Evolutionary conservation across 1,140 invertebrate genomes (phyloP).

Genomic region (Sycophaga agraensis): DNA sequence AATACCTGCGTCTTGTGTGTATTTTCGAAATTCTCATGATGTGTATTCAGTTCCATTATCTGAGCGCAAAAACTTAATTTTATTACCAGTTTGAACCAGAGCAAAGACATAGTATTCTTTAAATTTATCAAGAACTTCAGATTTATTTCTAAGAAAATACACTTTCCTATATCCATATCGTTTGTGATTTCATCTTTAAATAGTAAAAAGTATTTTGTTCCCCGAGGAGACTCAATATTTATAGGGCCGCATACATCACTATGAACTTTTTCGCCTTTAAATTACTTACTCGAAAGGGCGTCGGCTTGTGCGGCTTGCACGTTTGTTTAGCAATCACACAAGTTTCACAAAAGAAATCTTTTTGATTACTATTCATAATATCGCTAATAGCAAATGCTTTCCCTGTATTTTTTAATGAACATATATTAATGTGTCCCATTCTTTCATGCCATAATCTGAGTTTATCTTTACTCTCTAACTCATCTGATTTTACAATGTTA

Average conservation of each 20-base stretch:
- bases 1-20: slow-evolving; percentile 17
- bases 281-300: not conserved
- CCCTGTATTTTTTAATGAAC: not conserved
- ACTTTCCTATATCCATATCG: not conserved
- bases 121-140: slow-evolving; percentile 42
- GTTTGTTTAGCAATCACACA: not conserved
- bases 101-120: slow-evolving; percentile 28
- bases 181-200: not conserved
- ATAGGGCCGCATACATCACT: slow-evolving; percentile 33
- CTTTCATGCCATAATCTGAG: slow-evolving; percentile 4
- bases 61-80: slow-evolving; percentile 32
- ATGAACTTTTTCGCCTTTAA: slow-evolving; percentile 3
- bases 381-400: not conserved
- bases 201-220: slow-evolving; percentile 19
- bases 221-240: slow-evolving; percentile 21
- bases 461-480: not conserved
- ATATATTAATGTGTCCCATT: not conserved
- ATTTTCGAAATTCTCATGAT: slow-evolving; percentile 2
- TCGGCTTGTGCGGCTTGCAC: not conserved
- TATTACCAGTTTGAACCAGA: slow-evolving; percentile 40
- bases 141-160: slow-evolving; percentile 15
- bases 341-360: not conserved
- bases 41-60: slow-evolving; percentile 28
- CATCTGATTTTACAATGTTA: not conserved
- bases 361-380: not conserved